Percentiles rank a stretch among this genome's conserved stretches.
Evolutionary conservation across 2,113 vertebrate species (phyloP).

Genomic region (Poicephalus gulielmi): DNA sequence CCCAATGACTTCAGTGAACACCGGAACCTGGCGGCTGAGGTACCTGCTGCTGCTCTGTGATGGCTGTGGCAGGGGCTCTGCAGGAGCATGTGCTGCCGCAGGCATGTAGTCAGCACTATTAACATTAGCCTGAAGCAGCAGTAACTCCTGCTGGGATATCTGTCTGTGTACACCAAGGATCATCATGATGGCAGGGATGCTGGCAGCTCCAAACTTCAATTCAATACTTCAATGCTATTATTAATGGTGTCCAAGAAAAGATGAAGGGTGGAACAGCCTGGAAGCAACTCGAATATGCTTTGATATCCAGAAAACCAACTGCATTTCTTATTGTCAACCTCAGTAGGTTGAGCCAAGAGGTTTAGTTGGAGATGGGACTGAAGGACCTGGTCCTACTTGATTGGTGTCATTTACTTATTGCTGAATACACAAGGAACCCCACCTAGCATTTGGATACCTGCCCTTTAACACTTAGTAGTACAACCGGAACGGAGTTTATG

Average conservation of each 20-base stretch:
- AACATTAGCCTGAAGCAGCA: background rate
- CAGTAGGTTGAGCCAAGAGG: background rate
- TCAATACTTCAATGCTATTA: background rate
- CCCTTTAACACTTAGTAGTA: background rate
- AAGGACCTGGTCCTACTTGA: background rate
- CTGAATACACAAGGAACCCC: background rate
- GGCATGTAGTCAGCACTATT: background rate
- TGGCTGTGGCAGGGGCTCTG: background rate
- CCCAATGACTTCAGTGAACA: background rate
- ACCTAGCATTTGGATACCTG: background rate
- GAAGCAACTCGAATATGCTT: rapidly evolving
- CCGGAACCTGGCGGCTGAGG: background rate
- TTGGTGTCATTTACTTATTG: rapidly evolving
- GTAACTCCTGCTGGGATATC: background rate
- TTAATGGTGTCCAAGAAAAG: background rate
- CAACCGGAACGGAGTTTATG: background rate
- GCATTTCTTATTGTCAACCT: background rate
- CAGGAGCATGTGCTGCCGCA: rapidly evolving
- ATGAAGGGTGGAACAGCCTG: background rate
- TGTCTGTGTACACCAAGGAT: background rate
- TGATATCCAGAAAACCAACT: background rate
- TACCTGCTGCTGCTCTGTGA: background rate
- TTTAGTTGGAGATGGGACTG: background rate
- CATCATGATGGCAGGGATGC: background rate
- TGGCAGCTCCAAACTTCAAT: background rate